phyloP scores from a whole-genome alignment of 1,140 invertebrate species.

The Sitodiplosis mosellana region DNA sequence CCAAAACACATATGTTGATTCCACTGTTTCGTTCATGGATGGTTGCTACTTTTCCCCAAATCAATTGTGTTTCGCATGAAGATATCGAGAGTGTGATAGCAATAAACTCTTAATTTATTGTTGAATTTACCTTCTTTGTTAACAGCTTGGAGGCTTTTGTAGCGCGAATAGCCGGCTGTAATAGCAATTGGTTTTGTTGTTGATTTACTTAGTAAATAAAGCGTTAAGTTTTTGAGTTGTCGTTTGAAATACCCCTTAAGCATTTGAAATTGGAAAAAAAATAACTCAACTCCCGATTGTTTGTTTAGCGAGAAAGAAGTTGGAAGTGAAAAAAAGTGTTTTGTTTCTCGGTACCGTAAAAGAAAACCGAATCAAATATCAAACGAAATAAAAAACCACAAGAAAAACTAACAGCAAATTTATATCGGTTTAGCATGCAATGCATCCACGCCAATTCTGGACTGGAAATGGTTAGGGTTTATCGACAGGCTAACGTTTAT shows the following conservation, averaged over 20 bases:
- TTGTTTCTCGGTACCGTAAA: background rate
- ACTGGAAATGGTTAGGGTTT: background rate
- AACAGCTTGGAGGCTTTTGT: constrained; percentile 43
- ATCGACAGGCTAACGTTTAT: too few relatives aligned
- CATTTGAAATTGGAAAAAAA: too few relatives aligned
- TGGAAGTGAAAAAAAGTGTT: too few relatives aligned
- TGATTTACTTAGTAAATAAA: background rate
- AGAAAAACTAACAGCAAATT: background rate
- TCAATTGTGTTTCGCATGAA: too few relatives aligned
- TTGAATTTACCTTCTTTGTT: constrained; percentile 27
- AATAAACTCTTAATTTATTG: too few relatives aligned
- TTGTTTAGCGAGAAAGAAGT: too few relatives aligned
- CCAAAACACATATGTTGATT: too few relatives aligned
- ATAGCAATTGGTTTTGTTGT: constrained; percentile 12
- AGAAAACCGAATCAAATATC: constrained; percentile 3
- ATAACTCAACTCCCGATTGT: too few relatives aligned
- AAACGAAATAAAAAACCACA: background rate
- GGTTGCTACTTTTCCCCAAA: too few relatives aligned
- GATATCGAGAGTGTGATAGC: too few relatives aligned
- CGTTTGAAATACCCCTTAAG: background rate
- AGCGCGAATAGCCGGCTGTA: constrained; percentile 36
- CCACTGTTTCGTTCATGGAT: too few relatives aligned
- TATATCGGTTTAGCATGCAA: background rate
- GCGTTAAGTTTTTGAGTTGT: background rate
- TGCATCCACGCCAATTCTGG: constrained; percentile 1